phyloP scores from a whole-genome alignment of 2,113 vertebrate species.

The Numenius arquata region DNA sequence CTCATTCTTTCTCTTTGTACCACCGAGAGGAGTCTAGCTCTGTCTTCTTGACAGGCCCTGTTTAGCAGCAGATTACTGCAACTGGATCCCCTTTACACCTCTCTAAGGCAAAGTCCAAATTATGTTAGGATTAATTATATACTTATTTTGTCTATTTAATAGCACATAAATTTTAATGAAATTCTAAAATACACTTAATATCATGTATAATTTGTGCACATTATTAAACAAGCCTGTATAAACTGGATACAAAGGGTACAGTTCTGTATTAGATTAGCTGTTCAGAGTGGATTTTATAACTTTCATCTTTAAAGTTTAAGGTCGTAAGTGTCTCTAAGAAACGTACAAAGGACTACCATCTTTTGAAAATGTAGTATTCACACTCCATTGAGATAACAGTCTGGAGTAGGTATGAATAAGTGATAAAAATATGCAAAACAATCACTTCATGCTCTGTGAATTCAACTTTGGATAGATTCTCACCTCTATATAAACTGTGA shows the following conservation, averaged over 20 bases:
- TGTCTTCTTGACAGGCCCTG: neutral
- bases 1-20: neutral
- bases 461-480: neutral
- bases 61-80: neutral
- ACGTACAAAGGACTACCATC: neutral
- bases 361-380: neutral
- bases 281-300: neutral
- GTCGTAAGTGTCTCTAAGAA: neutral
- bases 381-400: neutral
- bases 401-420: neutral
- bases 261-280: neutral
- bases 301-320: neutral
- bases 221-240: neutral
- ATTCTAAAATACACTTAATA: neutral
- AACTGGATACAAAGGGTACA: neutral
- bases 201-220: rapidly evolving
- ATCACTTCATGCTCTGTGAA: neutral
- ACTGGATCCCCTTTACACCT: neutral
- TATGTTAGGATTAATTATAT: neutral
- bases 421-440: neutral
- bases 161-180: neutral
- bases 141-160: neutral
- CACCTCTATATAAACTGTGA: neutral
- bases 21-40: neutral
- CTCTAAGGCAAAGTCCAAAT: neutral